phyloP scores from a whole-genome alignment of 2,113 vertebrate species.

The Nothoprocta perdicaria region DNA sequence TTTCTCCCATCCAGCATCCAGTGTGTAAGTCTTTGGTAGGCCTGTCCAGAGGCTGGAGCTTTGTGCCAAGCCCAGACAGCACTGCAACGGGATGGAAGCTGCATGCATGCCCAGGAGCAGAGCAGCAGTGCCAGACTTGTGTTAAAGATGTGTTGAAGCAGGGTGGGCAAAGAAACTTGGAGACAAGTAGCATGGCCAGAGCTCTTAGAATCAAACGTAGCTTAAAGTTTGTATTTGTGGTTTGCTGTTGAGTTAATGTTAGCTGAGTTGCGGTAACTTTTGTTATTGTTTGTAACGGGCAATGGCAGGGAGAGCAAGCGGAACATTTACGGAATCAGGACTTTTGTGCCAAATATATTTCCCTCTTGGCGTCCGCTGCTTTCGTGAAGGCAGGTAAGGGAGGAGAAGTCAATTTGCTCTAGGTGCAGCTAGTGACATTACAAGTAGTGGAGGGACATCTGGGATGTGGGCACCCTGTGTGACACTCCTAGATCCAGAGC shows the following conservation, averaged over 20 bases:
- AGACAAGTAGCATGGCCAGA: rapidly evolving
- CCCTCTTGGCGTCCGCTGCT: not conserved
- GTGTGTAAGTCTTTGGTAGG: not conserved
- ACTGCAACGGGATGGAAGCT: not conserved
- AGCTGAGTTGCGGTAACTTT: not conserved
- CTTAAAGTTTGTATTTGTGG: not conserved
- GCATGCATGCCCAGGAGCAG: rapidly evolving
- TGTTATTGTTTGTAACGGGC: not conserved
- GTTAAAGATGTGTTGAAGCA: not conserved
- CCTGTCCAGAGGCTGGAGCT: not conserved
- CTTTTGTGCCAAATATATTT: not conserved
- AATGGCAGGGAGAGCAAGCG: not conserved
- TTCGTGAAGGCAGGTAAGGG: not conserved
- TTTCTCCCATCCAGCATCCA: not conserved
- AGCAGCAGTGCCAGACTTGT: rapidly evolving
- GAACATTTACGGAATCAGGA: rapidly evolving
- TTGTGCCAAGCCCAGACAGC: not conserved
- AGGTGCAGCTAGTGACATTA: not conserved
- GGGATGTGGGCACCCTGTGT: not conserved
- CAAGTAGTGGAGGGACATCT: not conserved
- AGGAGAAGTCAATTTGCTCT: not conserved
- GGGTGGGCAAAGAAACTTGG: not conserved
- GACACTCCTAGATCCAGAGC: not conserved
- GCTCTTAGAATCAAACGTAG: rapidly evolving
- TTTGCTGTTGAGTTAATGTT: not conserved